Percentiles rank a stretch among this genome's conserved stretches.
These are phyloP conservation scores for Rhinopomastus cyanomelas DNA, from an alignment of 2,113 vertebrate genomes.

Conservation along the genomic window DNA sequence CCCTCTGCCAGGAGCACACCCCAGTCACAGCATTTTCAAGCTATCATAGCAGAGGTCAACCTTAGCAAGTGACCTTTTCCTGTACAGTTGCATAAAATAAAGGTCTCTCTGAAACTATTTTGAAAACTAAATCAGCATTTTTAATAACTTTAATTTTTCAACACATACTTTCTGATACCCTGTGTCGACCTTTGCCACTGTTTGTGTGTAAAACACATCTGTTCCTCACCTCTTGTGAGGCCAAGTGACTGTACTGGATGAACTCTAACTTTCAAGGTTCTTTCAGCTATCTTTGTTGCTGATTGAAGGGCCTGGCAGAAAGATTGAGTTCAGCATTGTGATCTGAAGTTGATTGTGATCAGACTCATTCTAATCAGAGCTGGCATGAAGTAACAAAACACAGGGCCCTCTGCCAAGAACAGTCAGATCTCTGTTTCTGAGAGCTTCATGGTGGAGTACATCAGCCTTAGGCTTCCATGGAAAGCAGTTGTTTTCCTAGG, in stretches of 20 bases:
- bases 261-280: constrained; percentile 25
- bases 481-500: background rate
- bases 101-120: background rate
- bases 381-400: constrained; percentile 17
- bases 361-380: constrained; percentile 43
- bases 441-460: background rate
- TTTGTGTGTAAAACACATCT: background rate
- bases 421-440: constrained; percentile 23
- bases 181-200: background rate
- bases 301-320: constrained; percentile 18
- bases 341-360: constrained; percentile 53
- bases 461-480: background rate
- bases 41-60: background rate
- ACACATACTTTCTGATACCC: background rate
- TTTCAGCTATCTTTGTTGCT: constrained; percentile 5
- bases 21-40: background rate
- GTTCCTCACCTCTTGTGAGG: background rate
- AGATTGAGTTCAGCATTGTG: background rate
- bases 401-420: constrained; percentile 47
- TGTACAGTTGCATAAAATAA: background rate
- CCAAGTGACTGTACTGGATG: background rate
- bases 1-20: background rate
- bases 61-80: background rate
- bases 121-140: constrained; percentile 41
- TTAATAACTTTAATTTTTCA: constrained; percentile 25